A percentile compares a stretch with the other conserved stretches of the same genome.
Conservation (phyloP, 1,140 invertebrate species). For the Drosophila rufa region DNA sequence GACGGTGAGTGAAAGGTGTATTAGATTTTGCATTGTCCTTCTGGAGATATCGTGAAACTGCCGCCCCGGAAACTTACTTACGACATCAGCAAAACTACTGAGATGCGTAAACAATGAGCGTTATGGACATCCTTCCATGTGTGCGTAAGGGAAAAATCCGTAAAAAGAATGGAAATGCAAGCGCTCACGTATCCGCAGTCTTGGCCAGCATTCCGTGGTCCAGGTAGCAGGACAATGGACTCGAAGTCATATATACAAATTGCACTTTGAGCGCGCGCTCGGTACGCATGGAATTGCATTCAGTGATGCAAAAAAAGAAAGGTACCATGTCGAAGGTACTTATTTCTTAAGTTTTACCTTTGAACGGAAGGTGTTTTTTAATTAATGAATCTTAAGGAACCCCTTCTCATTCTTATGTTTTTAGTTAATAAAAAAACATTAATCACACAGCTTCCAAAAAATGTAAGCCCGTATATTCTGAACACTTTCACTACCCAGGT, state of each 20-base stretch:
- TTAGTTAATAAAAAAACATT: neutral
- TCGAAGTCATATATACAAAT: constrained; percentile 32
- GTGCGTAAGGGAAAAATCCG: constrained; percentile 21
- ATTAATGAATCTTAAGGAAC: neutral
- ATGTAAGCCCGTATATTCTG: neutral
- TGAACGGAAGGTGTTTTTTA: no score
- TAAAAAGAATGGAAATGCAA: constrained; percentile 30
- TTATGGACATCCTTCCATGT: constrained; percentile 13
- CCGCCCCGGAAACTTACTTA: constrained; percentile 19
- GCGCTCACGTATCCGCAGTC: constrained; percentile 31
- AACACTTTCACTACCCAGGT: neutral
- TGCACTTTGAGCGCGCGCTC: constrained; percentile 17
- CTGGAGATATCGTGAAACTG: constrained; percentile 14
- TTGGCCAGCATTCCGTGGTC: constrained; percentile 24
- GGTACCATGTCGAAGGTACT: neutral
- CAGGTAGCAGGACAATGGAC: constrained; percentile 43
- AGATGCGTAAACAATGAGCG: constrained; percentile 40
- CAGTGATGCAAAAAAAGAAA: constrained; percentile 2
- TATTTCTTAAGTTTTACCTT: neutral
- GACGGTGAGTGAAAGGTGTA: constrained; percentile 23
- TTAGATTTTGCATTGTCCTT: constrained; percentile 16
- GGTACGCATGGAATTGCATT: constrained; percentile 10
- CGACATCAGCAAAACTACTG: constrained; percentile 15
- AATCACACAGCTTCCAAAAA: neutral
- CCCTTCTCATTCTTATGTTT: neutral